Conservation (phyloP, 2,888 invertebrate genomes). For the Chalcis sispes region DNA sequence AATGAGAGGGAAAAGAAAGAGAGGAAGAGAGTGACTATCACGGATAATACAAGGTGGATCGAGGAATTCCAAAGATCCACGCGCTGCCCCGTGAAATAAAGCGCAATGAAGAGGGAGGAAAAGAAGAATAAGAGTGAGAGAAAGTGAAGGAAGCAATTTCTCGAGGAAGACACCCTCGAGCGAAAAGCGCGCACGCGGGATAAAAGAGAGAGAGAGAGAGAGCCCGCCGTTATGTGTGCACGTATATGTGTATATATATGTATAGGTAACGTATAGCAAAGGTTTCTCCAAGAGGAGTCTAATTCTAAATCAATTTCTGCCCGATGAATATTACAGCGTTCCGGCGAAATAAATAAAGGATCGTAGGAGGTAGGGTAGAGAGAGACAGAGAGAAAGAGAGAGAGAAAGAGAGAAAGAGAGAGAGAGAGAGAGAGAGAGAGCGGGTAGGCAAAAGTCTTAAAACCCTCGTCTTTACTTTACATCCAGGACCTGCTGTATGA, state of each 20-base stretch:
- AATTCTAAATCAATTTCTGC: conserved; percentile 74
- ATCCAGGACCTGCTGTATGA: background rate
- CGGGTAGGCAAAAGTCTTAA: background rate
- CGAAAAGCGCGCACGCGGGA: too few relatives aligned
- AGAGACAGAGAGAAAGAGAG: too few relatives aligned
- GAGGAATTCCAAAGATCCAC: conserved; percentile 29
- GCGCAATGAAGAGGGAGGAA: too few relatives aligned
- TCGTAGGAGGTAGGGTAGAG: too few relatives aligned
- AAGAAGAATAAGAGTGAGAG: conserved; percentile 21
- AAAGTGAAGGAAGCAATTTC: conserved; percentile 58
- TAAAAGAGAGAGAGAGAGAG: too few relatives aligned
- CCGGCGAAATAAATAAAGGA: conserved; percentile 53
- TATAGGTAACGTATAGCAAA: too few relatives aligned
- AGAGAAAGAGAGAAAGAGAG: conserved; percentile 6
- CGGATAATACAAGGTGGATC: too few relatives aligned
- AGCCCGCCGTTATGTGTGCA: conserved; percentile 59
- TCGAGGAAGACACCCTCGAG: conserved; percentile 55
- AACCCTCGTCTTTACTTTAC: conserved; percentile 32
- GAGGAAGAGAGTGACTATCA: too few relatives aligned
- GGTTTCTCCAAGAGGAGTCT: too few relatives aligned
- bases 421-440: too few relatives aligned
- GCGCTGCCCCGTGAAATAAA: conserved; percentile 59
- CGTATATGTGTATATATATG: too few relatives aligned
- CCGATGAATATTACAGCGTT: conserved; percentile 73
- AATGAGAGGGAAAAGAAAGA: too few relatives aligned